Base-by-base conservation (phyloP, 2,797 vertebrate species). In the Carapus acus region DNA sequence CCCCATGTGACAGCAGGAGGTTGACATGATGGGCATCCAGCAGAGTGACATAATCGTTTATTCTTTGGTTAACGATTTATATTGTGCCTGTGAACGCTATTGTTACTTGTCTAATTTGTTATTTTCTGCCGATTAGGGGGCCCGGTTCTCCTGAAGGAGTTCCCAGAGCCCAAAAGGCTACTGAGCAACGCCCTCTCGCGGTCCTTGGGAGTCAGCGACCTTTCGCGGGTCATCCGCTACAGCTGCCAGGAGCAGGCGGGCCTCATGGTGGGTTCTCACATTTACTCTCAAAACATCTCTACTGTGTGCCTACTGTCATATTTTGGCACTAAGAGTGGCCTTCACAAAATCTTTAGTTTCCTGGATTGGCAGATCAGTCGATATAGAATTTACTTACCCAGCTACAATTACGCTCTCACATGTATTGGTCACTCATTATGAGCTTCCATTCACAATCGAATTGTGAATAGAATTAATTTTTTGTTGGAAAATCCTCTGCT, bases 111-210 rank as follows among this genome's bases (percentile, higher is more conserved):
- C n/a, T n/a, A n/a, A n/a, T n/a, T n/a, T 61, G 43, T 52, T 31
- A 20, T 24, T 54, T 49, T 42, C 52, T 23, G 8, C 8, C 49
- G 1, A 41, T 31, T 45, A 87, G 87, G 24, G 17, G 54, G 39
- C 9, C 1, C 54, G 2, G 60, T 80, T 20, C 73, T 85, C 1
- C 50, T 96, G 51, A 91, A 89, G 73, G 91, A 96, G 69, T 97
- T 96, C 65, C 94, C 94, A 42, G 85, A 94, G 34, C 91, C 96
- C 1, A 98, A 97, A 81, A 77, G 74, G 49, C 88, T 99, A 8
- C 80, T 99, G 55, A 80, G 92, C 76, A 88, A 80, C 0, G 87
- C 90, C 15, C 80, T 98, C 23, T 86, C 90, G 46, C 85, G 89
- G 41, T 89, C 90, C 3, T 78, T 97, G 33, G 87, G 92, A 50